Evolutionary conservation across 2,113 vertebrate species (phyloP).

Genomic region (Ailuropoda melanoleuca): DNA sequence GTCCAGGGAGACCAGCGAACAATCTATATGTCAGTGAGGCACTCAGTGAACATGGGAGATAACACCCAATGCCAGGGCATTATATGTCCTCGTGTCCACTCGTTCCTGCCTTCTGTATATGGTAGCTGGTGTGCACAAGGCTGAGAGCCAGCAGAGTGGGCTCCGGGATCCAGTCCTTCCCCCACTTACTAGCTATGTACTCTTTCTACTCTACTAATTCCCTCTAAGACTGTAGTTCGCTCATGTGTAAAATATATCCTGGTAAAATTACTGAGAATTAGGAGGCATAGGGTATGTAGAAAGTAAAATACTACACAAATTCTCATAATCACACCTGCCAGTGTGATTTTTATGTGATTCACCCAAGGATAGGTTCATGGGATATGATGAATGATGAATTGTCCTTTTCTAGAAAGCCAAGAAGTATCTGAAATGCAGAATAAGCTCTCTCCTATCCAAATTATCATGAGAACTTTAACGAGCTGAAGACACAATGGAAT

Average conservation of each 20-base stretch:
- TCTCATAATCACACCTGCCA: not conserved
- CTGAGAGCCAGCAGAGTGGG: not conserved
- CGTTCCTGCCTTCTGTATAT: not conserved
- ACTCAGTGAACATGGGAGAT: not conserved
- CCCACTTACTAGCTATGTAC: not conserved
- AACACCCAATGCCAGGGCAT: not conserved
- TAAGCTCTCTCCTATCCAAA: not conserved
- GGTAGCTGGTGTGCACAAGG: not conserved
- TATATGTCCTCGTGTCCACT: not conserved
- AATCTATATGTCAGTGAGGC: not conserved
- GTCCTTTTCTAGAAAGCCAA: not conserved
- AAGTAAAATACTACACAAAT: not conserved
- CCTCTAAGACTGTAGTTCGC: not conserved
- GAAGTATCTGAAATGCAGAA: not conserved
- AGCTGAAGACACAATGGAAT: not conserved
- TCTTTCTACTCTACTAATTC: not conserved
- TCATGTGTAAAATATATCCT: not conserved
- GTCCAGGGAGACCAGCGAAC: not conserved
- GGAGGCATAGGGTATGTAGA: not conserved
- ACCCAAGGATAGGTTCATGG: not conserved
- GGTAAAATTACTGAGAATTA: not conserved
- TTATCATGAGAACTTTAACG: constrained; percentile 1
- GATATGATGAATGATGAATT: not conserved
- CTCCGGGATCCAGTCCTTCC: not conserved
- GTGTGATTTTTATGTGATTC: not conserved